These are phyloP conservation scores for Plebejus argus DNA, from an alignment of 2,888 invertebrate species.

Conservation along the genomic window DNA sequence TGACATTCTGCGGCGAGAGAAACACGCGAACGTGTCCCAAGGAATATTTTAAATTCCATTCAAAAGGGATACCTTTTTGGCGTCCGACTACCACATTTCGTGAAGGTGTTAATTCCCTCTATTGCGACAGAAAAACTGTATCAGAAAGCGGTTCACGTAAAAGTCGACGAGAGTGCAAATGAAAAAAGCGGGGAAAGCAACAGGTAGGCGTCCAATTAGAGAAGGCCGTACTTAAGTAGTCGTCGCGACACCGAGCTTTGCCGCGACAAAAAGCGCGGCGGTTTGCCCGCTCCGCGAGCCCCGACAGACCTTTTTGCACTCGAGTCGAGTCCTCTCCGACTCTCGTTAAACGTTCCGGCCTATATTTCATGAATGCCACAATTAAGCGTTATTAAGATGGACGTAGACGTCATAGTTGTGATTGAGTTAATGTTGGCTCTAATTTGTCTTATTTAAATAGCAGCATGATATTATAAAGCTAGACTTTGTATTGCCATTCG, in stretches of 20 bases:
- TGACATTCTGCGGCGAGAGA: neutral
- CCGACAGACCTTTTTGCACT: slow-evolving; percentile 56
- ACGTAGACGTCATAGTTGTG: slow-evolving; percentile 3
- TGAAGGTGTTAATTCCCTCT: slow-evolving; percentile 1
- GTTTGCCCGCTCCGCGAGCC: slow-evolving; percentile 60
- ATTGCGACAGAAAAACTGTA: slow-evolving; percentile 44
- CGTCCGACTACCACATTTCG: neutral
- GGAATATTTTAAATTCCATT: neutral
- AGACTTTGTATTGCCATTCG: neutral
- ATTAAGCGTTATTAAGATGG: slow-evolving; percentile 12
- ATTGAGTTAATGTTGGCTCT: slow-evolving; percentile 32
- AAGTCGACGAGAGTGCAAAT: slow-evolving; percentile 58
- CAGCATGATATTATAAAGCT: neutral
- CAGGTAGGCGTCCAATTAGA: slow-evolving; percentile 80
- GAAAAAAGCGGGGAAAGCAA: slow-evolving; percentile 69
- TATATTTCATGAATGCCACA: slow-evolving; percentile 17
- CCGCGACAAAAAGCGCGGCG: slow-evolving; percentile 67
- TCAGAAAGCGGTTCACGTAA: slow-evolving; percentile 66
- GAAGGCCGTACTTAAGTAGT: slow-evolving; percentile 66
- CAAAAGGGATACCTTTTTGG: neutral
- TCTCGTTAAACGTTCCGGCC: slow-evolving; percentile 49
- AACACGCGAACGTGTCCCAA: neutral
- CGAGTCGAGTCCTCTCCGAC: slow-evolving; percentile 67
- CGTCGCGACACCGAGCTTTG: slow-evolving; percentile 72
- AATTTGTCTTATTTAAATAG: slow-evolving; percentile 51